These are phyloP conservation scores for Huso huso DNA, from an alignment of 2,797 vertebrate genomes.

Conservation along the genomic window DNA sequence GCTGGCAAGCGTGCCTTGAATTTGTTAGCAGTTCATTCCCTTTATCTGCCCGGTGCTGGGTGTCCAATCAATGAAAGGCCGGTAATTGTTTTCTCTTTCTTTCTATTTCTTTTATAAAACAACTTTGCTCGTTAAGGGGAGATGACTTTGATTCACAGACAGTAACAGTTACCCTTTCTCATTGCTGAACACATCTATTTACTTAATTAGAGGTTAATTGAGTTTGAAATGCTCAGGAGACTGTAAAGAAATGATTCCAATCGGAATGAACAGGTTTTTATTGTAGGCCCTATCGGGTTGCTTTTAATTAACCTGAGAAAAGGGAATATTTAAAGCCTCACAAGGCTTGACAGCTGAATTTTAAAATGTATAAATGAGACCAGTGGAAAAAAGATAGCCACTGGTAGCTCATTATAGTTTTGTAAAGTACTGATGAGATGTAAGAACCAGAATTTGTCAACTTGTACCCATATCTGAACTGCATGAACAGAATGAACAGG, in stretches of 20 bases:
- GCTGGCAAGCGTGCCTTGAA: slow-evolving; percentile 19
- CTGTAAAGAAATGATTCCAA: slow-evolving; percentile 22
- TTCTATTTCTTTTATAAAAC: slow-evolving; percentile 41
- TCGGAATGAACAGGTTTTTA: slow-evolving; percentile 11
- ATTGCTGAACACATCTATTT: slow-evolving; percentile 45
- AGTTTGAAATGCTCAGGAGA: slow-evolving; percentile 20
- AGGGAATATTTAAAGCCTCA: not conserved
- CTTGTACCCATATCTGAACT: no score
- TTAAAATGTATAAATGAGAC: not conserved
- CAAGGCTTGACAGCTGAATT: not conserved
- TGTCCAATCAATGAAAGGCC: slow-evolving; percentile 22
- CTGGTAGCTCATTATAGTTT: no score
- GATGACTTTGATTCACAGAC: slow-evolving; percentile 55
- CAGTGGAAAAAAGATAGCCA: no score
- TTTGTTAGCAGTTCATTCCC: slow-evolving; percentile 29
- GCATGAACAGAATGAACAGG: no score
- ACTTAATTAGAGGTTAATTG: slow-evolving; percentile 61
- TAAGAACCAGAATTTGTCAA: no score
- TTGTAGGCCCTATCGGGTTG: slow-evolving; percentile 11
- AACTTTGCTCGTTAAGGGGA: slow-evolving; percentile 35
- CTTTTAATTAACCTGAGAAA: slow-evolving; percentile 10
- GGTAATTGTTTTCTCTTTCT: slow-evolving; percentile 35
- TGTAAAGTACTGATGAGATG: no score
- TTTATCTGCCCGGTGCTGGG: slow-evolving; percentile 22
- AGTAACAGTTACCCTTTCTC: slow-evolving; percentile 37